Evolutionary conservation across 2,113 vertebrate species (phyloP).

Genomic region (Rana temporaria): DNA sequence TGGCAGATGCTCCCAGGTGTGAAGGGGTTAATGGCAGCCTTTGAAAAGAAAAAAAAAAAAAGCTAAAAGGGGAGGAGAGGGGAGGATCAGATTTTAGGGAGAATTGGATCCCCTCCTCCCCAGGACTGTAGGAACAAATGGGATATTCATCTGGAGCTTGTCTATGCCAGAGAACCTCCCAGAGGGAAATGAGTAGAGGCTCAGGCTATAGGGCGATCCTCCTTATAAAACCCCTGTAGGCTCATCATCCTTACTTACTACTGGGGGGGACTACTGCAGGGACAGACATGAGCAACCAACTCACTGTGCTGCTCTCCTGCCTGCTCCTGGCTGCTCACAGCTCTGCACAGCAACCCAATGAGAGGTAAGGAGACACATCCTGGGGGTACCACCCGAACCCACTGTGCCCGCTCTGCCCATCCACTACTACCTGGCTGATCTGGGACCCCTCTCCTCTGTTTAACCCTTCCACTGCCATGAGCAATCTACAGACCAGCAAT

Average conservation of each 20-base stretch:
- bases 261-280: conserved; percentile 57
- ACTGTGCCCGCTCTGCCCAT: background rate
- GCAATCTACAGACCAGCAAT: too few species aligned
- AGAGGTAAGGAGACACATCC: conserved; percentile 71
- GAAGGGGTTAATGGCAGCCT: conserved; percentile 49
- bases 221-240: conserved; percentile 59
- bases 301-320: conserved; percentile 68
- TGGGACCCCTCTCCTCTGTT: too few species aligned
- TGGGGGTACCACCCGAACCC: background rate
- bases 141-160: conserved; percentile 78
- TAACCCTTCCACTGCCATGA: too few species aligned
- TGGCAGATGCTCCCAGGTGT: conserved; percentile 22
- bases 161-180: conserved; percentile 68
- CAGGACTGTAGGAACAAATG: conserved; percentile 75
- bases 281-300: conserved; percentile 72
- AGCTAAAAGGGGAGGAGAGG: conserved; percentile 55
- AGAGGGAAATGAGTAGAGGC: conserved; percentile 56
- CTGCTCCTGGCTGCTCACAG: conserved; percentile 66
- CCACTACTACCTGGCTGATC: background rate
- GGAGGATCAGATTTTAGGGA: conserved; percentile 61
- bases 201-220: conserved; percentile 37
- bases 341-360: conserved; percentile 68
- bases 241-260: conserved; percentile 1
- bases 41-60: conserved; percentile 21
- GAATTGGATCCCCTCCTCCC: conserved; percentile 72